Conservation (phyloP, 2,888 invertebrate genomes). For the Corythucha ciliata region DNA sequence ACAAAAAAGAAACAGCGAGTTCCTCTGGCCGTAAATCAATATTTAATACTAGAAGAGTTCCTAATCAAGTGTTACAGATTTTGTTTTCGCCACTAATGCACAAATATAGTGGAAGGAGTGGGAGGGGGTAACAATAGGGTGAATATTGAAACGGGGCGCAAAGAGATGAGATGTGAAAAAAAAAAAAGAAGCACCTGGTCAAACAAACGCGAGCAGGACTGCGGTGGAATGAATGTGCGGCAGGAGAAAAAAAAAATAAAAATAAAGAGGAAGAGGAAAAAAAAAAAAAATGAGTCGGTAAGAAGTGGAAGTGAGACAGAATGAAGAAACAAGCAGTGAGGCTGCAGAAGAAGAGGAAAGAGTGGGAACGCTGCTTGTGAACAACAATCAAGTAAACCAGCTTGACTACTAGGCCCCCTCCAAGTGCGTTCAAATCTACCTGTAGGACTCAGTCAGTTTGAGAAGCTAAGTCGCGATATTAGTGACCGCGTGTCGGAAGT, state of each 20-base stretch:
- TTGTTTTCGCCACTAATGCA: too few species aligned
- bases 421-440: conserved; percentile 21
- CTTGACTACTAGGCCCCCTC: conserved; percentile 22
- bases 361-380: conserved; percentile 15
- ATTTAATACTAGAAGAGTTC: too few species aligned
- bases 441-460: conserved; percentile 21
- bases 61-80: too few species aligned
- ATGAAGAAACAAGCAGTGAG: too few species aligned
- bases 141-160: too few species aligned
- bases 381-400: conserved; percentile 24
- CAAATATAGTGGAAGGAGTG: too few species aligned
- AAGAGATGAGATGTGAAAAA: too few species aligned
- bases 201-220: conserved; percentile 18
- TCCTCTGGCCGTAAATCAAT: too few species aligned
- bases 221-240: background rate
- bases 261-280: conserved; percentile 14
- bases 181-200: conserved; percentile 23
- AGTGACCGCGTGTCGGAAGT: too few species aligned
- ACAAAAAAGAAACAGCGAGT: too few species aligned
- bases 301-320: background rate
- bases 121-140: too few species aligned
- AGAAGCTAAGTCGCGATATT: too few species aligned
- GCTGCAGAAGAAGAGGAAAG: background rate
- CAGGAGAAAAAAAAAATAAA: conserved; percentile 3
- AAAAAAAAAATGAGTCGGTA: background rate